These are phyloP conservation scores for Ceramica pisi DNA, from an alignment of 2,888 invertebrate species.

Conservation along the genomic window DNA sequence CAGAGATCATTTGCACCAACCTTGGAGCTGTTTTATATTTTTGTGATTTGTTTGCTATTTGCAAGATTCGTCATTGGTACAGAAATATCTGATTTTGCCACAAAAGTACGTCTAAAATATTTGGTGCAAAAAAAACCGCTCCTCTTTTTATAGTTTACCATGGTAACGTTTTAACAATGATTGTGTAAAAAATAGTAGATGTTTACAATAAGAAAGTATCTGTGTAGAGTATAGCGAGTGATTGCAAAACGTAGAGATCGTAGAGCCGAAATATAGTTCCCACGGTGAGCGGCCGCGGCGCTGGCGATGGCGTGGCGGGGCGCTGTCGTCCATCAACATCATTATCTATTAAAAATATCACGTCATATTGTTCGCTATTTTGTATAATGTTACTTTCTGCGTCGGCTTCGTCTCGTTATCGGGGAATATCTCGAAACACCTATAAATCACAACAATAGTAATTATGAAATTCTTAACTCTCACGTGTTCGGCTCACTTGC, in stretches of 20 bases:
- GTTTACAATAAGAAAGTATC: conserved; percentile 74
- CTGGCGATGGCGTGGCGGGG: conserved; percentile 75
- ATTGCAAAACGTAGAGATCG: conserved; percentile 86
- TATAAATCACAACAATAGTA: conserved; percentile 87
- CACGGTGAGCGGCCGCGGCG: conserved; percentile 81
- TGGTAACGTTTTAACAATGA: conserved; percentile 21
- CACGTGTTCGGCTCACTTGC: conserved; percentile 68
- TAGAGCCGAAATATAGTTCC: conserved; percentile 87
- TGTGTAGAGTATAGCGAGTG: conserved; percentile 76
- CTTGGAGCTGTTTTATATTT: conserved; percentile 64
- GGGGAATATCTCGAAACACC: conserved; percentile 82
- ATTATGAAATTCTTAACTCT: conserved; percentile 81
- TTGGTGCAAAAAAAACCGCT: background rate
- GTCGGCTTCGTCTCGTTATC: conserved; percentile 77
- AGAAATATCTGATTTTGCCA: conserved; percentile 26
- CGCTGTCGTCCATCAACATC: conserved; percentile 89
- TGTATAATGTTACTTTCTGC: conserved; percentile 88
- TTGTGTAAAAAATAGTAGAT: conserved; percentile 62
- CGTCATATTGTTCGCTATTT: conserved; percentile 90
- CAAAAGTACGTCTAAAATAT: conserved; percentile 18
- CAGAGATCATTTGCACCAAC: conserved; percentile 60
- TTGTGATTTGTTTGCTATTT: conserved; percentile 50
- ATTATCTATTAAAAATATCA: conserved; percentile 91
- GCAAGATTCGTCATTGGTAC: conserved; percentile 25
- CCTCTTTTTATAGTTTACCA: conserved; percentile 9